These are phyloP conservation scores for Rhimphoctona megacephalus DNA, from an alignment of 2,888 invertebrate genomes.

Conservation along the genomic window DNA sequence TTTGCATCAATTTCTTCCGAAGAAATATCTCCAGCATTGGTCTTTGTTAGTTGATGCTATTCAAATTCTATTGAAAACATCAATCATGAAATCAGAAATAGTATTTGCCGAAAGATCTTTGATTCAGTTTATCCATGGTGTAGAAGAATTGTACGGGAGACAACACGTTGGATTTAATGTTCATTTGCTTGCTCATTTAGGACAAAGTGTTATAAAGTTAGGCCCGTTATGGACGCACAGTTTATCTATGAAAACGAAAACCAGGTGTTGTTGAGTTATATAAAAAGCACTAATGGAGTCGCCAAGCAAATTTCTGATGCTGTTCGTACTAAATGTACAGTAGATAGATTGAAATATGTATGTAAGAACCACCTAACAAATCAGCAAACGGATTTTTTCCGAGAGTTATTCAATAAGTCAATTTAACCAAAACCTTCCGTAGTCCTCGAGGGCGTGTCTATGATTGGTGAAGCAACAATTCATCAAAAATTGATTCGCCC, in stretches of 20 bases:
- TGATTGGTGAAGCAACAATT: slow-evolving; percentile 16
- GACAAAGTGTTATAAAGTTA: slow-evolving; percentile 56
- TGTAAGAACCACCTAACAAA: slow-evolving; percentile 27
- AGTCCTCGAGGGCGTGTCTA: not conserved
- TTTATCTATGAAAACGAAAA: slow-evolving; percentile 62
- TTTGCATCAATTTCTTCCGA: slow-evolving; percentile 32
- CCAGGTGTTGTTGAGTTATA: slow-evolving; percentile 34
- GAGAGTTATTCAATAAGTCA: slow-evolving; percentile 28
- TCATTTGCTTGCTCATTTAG: slow-evolving; percentile 62
- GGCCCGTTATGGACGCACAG: slow-evolving; percentile 65
- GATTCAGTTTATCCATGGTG: slow-evolving; percentile 20
- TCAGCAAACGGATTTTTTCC: slow-evolving; percentile 40
- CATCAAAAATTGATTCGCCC: not conserved
- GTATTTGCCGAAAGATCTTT: slow-evolving; percentile 39
- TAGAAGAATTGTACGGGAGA: slow-evolving; percentile 37
- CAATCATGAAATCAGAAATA: slow-evolving; percentile 45
- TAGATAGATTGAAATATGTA: slow-evolving; percentile 29
- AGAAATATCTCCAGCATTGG: slow-evolving; percentile 34
- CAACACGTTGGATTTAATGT: slow-evolving; percentile 55
- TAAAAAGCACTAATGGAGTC: slow-evolving; percentile 57
- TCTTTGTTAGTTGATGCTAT: slow-evolving; percentile 36
- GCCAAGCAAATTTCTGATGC: slow-evolving; percentile 52
- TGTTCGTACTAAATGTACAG: slow-evolving; percentile 42
- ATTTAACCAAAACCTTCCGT: slow-evolving; percentile 17
- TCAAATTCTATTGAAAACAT: slow-evolving; percentile 41